Base-by-base conservation (phyloP, 2,797 vertebrate species). In the Dallia pectoralis region DNA sequence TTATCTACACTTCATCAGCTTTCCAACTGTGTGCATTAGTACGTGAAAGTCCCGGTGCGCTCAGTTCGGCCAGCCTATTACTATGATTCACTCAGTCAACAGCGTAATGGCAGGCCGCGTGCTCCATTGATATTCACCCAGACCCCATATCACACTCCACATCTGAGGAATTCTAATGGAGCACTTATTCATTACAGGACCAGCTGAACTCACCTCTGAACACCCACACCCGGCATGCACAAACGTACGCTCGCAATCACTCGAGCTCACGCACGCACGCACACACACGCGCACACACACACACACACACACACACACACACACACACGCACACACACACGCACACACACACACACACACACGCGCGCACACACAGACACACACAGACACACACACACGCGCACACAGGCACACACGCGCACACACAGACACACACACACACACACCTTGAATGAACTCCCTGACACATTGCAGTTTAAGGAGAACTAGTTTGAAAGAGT, bases 81-180 rank as follows among this genome's bases (percentile, higher is more conserved):
- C 71, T 77, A 75, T 86, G 81, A 77, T 36, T 77, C 75, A 74
- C 79, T 30, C 0, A 69, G 72, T 85, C 82, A 83, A 82, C 72
- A 70, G 68, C 75, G 67, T 81, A 78, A 81, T 77, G 74, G 75
- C 73, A 3, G 16, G 40, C 70, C 70, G 27, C 71, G 2, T 47
- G 71, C 76, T 69, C 72, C 71, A 81, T 81, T 79, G 63, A 74
- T 59, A 59, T 59, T 59, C 53, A 59, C 22, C 25, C n/a, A 59
- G 53, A 59, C 8, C 22, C 22, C 40, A 12, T 44, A 59, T 25
- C 11, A 59, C n/a, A 59, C 53, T 25, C 53, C 53, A 2, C 53
- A 3, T 59, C 22, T 25, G 53, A 25, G n/a, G 51, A 19, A 53
- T 53, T 53, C 22, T n/a, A 53, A 53, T 22, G 22, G n/a, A 59